Evolutionary conservation across 2,888 invertebrate species (phyloP), one percentile per base, ranked within the genome.

Genomic region (Cryptus armator): DNA sequence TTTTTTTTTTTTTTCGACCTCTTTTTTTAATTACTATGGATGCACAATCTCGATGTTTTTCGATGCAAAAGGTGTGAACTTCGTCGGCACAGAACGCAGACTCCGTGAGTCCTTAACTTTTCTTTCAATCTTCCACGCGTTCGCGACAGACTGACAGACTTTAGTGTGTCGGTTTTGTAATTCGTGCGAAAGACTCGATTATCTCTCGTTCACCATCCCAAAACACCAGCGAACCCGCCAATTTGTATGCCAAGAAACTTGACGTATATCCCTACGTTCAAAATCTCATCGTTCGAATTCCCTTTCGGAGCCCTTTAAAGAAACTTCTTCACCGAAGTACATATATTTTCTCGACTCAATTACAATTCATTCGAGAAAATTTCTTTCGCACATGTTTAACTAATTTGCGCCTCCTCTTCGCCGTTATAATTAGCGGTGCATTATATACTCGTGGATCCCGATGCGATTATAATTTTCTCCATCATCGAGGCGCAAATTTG

Each of bases 101-200:
- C 19, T 51, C 43, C 16, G 43, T 32, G 14, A 5, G 10, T 24
- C 43, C 19, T 48, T 14, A 32, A 59, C 46, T 56, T 16, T 79
- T 43, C 44, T 74, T 81, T 74, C 62, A 77, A 72, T 76, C 59
- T 66, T 72, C 24, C 37, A 19, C 67, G 44, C 37, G 37, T 37
- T 59, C 44, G 66, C 66, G n/a, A 56, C 67, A 12, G 71, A 66
- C 48, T 59, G 53, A 72, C 81, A 64, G 77, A 84, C 77, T 84
- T 80, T 84, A 68, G 84, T 77, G 81, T 84, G 84, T 81, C 77
- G 64, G 77, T 16, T 37, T 37, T 56, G 81, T 78, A 78, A 81
- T 84, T 84, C 81, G 84, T 70, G 77, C 77, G 84, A 77, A 81
- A 77, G 84, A 81, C 81, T 72, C 77, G 77, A 74, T 84, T 84